Conservation (phyloP, 2,888 invertebrate genomes). For the Bellardia pandia region DNA sequence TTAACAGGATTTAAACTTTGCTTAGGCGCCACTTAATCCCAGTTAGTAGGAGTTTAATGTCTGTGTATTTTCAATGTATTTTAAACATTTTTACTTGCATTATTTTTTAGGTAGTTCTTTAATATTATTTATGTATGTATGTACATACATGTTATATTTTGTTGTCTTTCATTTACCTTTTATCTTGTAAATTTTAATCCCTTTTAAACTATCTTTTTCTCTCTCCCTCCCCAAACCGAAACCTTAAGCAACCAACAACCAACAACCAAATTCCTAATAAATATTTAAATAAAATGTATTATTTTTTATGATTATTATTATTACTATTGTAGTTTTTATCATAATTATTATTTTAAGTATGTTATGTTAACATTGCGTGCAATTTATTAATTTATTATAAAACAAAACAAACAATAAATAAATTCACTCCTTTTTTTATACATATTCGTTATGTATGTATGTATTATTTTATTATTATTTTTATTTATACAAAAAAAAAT, state of each 20-base stretch:
- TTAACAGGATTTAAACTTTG: slow-evolving; percentile 16
- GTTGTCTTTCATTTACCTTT: neutral
- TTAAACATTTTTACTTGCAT: neutral
- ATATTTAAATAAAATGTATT: slow-evolving; percentile 51
- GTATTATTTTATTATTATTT: slow-evolving; percentile 28
- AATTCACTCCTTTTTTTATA: slow-evolving; percentile 57
- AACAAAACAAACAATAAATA: slow-evolving; percentile 38
- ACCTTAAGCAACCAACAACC: slow-evolving; percentile 4
- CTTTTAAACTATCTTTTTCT: neutral
- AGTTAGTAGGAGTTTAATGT: too few relatives aligned
- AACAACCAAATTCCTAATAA: slow-evolving; percentile 56
- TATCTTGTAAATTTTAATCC: neutral
- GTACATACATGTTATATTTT: neutral
- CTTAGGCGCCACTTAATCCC: slow-evolving; percentile 32
- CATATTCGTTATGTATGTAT: neutral
- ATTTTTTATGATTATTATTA: slow-evolving; percentile 11
- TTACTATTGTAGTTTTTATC: slow-evolving; percentile 18
- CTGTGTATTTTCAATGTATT: neutral
- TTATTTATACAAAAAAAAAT: too few relatives aligned
- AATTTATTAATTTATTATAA: slow-evolving; percentile 72
- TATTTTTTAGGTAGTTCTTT: neutral
- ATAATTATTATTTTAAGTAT: slow-evolving; percentile 51
- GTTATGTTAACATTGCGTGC: slow-evolving; percentile 74
- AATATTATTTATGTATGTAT: neutral
- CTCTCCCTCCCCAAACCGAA: neutral